phyloP scores from a whole-genome alignment of 2,113 vertebrate species.

The Myotis brandtii region DNA sequence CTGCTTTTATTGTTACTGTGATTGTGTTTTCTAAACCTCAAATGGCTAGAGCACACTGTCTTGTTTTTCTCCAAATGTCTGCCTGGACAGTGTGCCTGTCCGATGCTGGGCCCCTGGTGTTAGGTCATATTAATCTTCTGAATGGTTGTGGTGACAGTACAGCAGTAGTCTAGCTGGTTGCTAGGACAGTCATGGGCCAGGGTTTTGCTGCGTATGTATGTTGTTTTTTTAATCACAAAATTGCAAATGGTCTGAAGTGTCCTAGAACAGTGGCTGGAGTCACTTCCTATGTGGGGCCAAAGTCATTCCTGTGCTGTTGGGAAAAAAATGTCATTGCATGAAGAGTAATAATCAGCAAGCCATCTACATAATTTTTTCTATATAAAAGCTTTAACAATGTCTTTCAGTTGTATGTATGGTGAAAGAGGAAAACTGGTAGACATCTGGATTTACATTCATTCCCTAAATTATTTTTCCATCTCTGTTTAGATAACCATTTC shows the following conservation, averaged over 20 bases:
- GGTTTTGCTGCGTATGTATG: not conserved
- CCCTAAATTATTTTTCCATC: slow-evolving; percentile 66
- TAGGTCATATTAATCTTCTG: slow-evolving; percentile 50
- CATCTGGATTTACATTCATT: slow-evolving; percentile 70
- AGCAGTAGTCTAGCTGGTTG: slow-evolving; percentile 11
- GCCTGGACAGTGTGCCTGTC: not conserved
- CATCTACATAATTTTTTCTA: slow-evolving; percentile 70
- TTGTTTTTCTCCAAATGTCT: not conserved
- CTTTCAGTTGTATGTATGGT: slow-evolving; percentile 57
- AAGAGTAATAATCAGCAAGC: slow-evolving; percentile 73
- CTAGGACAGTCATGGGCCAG: slow-evolving; percentile 49
- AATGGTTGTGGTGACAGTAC: not conserved
- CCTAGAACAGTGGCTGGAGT: slow-evolving; percentile 47
- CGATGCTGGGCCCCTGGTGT: not conserved
- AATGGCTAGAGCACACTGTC: not conserved
- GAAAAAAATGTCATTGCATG: slow-evolving; percentile 51
- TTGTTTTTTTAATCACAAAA: slow-evolving; percentile 27
- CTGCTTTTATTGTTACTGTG: not conserved
- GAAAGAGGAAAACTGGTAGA: slow-evolving; percentile 64
- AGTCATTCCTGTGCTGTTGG: slow-evolving; percentile 19
- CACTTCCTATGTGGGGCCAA: slow-evolving; percentile 29
- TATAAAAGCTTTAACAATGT: slow-evolving; percentile 67
- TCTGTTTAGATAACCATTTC: slow-evolving; percentile 47
- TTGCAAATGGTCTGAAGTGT: slow-evolving; percentile 64
- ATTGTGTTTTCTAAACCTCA: slow-evolving; percentile 3